These are phyloP conservation scores for Amphipyra tragopoginis DNA, from an alignment of 2,888 invertebrate genomes.

Conservation along the genomic window DNA sequence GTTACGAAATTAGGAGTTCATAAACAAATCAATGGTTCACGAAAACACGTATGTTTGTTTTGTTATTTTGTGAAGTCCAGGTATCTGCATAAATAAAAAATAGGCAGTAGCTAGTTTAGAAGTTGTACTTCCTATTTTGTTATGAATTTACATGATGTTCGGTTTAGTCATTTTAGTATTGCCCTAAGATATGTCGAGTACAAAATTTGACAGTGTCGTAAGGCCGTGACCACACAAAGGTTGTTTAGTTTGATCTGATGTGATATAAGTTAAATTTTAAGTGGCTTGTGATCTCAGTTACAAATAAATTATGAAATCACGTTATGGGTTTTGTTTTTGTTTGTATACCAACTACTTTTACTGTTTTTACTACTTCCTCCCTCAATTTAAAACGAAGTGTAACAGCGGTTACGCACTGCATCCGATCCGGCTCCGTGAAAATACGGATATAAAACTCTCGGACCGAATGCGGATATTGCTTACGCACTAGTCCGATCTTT, in stretches of 20 bases:
- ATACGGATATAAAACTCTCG: no score
- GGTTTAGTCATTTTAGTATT: slow-evolving; percentile 43
- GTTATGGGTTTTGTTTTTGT: slow-evolving; percentile 24
- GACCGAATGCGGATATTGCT: no score
- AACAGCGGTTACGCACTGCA: no score
- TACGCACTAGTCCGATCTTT: no score
- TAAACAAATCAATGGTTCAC: slow-evolving; percentile 23
- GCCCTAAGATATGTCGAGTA: slow-evolving; percentile 47
- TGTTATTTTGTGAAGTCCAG: slow-evolving; percentile 22
- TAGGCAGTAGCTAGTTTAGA: slow-evolving; percentile 27
- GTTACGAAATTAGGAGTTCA: slow-evolving; percentile 53
- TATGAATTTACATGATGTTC: slow-evolving; percentile 32
- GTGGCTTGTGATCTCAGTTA: slow-evolving; percentile 87
- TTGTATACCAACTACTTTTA: no score
- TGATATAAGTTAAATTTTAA: slow-evolving; percentile 79
- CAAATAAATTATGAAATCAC: slow-evolving; percentile 79
- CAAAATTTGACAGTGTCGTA: slow-evolving; percentile 60
- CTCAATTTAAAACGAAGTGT: no score
- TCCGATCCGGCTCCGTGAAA: no score
- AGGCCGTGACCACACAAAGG: slow-evolving; percentile 40
- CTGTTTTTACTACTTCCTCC: no score
- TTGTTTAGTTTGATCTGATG: slow-evolving; percentile 68
- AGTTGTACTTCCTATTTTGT: slow-evolving; percentile 32
- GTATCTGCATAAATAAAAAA: slow-evolving; percentile 8
- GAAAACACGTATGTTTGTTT: slow-evolving; percentile 3